Evolutionary conservation across 2,113 vertebrate genomes (phyloP).

Genomic region (Cariama cristata): DNA sequence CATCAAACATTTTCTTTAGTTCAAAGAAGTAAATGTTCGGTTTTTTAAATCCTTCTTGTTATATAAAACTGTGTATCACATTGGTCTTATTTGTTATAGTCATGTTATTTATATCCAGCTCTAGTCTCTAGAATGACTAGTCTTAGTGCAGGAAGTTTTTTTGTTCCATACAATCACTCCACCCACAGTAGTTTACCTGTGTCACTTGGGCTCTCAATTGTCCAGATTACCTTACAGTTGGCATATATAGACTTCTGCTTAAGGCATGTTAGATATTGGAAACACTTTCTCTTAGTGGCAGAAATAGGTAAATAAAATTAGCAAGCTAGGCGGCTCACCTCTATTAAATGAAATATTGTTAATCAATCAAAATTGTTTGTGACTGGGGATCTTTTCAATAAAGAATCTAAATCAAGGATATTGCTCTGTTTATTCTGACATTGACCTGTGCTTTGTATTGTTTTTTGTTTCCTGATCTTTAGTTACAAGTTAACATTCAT

Average conservation of each 20-base stretch:
- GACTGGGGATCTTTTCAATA: neutral
- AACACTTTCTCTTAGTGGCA: neutral
- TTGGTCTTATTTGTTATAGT: neutral
- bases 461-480: constrained; percentile 26
- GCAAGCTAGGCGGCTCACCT: neutral
- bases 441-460: neutral
- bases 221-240: neutral
- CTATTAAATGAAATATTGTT: neutral
- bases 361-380: neutral
- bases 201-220: neutral
- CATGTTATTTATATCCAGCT: neutral
- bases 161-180: rapidly evolving
- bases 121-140: neutral
- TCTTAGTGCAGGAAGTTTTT: neutral
- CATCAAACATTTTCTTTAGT: neutral
- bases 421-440: neutral
- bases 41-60: neutral
- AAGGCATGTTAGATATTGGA: neutral
- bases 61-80: neutral
- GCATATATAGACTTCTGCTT: neutral
- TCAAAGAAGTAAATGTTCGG: neutral
- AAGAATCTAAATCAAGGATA: neutral
- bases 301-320: neutral
- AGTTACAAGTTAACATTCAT: constrained; percentile 66
- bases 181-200: neutral